Conservation (phyloP, 2,888 invertebrate species). For the Mellilla xanthometata region DNA sequence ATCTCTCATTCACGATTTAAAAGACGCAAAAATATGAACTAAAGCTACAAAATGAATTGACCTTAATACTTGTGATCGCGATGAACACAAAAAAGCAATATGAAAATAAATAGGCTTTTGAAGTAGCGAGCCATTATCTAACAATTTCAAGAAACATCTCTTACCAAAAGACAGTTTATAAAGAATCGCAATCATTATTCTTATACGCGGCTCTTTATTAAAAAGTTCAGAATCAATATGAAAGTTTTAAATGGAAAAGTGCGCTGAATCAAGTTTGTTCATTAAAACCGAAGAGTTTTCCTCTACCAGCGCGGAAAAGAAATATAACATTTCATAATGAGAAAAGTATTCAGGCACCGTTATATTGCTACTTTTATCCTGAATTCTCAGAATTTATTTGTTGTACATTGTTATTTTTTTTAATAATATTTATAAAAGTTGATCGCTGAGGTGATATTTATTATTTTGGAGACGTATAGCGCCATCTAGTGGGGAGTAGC, state of each 20-base stretch:
- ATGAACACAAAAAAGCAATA: no score
- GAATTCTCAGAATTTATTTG: constrained; percentile 18
- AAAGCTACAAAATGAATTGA: no score
- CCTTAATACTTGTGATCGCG: no score
- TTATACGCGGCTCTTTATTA: constrained; percentile 47
- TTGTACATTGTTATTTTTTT: constrained; percentile 10
- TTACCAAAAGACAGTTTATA: constrained; percentile 1
- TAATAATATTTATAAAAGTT: background rate
- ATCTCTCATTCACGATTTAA: no score
- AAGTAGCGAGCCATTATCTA: no score
- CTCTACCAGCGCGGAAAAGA: constrained; percentile 46
- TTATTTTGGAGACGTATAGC: constrained; percentile 25
- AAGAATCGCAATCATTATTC: constrained; percentile 23
- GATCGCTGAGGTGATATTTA: background rate
- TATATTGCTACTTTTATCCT: constrained; percentile 35
- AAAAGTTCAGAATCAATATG: constrained; percentile 64
- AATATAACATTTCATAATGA: constrained; percentile 54
- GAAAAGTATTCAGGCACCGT: constrained; percentile 50
- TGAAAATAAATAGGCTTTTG: no score
- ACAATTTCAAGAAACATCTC: no score
- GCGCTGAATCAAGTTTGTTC: constrained; percentile 66
- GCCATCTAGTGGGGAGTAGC: constrained; percentile 72
- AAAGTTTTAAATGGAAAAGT: constrained; percentile 76
- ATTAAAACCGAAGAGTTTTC: constrained; percentile 68
- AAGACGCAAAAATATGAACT: no score